Evolutionary conservation across 2,888 invertebrate genomes (phyloP), one percentile per base, ranked within the genome.

Genomic region (Trachelus tabidus): DNA sequence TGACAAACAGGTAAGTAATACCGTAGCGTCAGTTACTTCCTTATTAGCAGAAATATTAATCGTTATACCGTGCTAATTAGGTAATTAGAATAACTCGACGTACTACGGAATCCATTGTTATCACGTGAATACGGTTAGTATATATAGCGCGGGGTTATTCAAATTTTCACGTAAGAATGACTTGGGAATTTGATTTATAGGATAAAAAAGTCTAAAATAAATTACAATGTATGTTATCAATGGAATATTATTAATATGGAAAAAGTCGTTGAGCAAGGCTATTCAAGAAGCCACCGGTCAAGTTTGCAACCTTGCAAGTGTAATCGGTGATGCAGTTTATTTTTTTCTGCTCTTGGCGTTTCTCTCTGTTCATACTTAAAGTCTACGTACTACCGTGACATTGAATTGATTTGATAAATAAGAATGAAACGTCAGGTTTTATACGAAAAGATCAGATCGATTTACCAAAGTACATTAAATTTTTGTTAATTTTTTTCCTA

Each of bases 261-360:
- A 56, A 15, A 23, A 56, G 56, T 23, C 9, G 23, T 2, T 9
- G 23, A 56, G 6, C 56, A 56, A 23, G 56, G 56, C 56, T 56
- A 15, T 23, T 9, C 56, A 56, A 79, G 85, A 85, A 85, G 85
- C 85, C 84, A 79, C 81, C 82, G 83, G 79, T 84, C 79, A 85
- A 79, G 80, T 76, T 75, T 77, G 81, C 81, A 83, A 82, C 83
- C 85, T 85, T 81, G 82, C 81, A 83, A 85, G 83, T 84, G 85
- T 84, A 84, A 86, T 85, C 86, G 85, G 84, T 85, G 85, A 33
- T 34, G 30, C 30, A 34, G 30, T 85, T 85, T 84, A 83, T 79
- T 85, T 80, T 84, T 82, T 73, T 75, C 73, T 73, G 15, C 34
- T 73, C 15, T n/a, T 69, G 11, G 33, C 73, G 35, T 34, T 34